Evolutionary conservation across 2,888 invertebrate genomes (phyloP), one percentile per base, ranked within the genome.

Genomic region (Parnassius smintheus): DNA sequence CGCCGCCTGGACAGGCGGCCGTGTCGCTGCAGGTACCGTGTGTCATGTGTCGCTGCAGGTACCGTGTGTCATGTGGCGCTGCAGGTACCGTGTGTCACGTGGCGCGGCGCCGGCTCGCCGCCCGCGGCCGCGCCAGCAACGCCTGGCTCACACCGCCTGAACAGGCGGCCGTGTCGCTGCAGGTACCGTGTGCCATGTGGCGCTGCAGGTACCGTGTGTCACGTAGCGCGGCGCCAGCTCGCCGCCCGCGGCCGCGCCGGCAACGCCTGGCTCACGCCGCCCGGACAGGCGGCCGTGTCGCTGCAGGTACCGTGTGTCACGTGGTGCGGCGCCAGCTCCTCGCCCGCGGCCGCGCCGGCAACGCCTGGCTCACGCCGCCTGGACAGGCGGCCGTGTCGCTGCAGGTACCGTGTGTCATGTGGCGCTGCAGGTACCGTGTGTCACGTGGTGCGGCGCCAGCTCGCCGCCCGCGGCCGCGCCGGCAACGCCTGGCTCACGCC

Each of bases 281-380:
- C 92, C 56, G 99, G 99, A 0, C 97, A 98, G 85, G 98, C 97
- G 52, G 95, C 96, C 94, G 97, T 98, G 81, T 96, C 98, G 0
- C 73, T 98, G 54, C 98, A 98, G 90, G 91, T 98, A 61, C 25
- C 9, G 9, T 8, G 18, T 22, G 8, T n/a, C n/a, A 11, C 18
- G 18, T 18, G 18, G 18, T 1, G 18, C 18, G 18, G 18, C 1
- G 18, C 18, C 18, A 18, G 18, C 18, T 18, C 18, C 1, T 0
- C 18, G 18, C 18, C 18, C 18, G 18, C 18, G 18, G 18, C 18
- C 18, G 18, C 18, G 18, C 18, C 18, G 18, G 18, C 1, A 18
- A 18, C 18, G 18, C 18, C 18, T 18, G 18, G 18, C 18, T 18
- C 18, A 18, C 18, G 18, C 18, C 18, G 18, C 18, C 18, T 1